Conservation (phyloP, 2,113 vertebrate species). For the Oceanodroma tethys region DNA sequence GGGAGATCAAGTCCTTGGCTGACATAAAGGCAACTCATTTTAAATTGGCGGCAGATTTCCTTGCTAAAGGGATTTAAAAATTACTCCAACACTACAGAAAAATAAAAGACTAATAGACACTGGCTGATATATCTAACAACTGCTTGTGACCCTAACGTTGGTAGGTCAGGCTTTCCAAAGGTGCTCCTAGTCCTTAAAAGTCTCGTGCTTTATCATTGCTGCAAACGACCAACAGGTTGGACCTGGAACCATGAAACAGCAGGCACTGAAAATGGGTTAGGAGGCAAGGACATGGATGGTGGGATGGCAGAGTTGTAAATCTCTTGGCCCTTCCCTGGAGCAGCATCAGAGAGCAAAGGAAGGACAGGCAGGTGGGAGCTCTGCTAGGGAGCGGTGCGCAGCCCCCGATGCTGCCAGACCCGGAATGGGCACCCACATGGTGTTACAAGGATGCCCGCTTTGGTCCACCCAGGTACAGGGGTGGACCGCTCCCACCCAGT, state of each 20-base stretch:
- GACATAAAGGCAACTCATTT: background rate
- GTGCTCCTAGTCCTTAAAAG: background rate
- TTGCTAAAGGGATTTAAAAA: background rate
- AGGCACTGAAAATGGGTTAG: background rate
- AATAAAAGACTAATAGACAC: background rate
- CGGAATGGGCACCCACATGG: accelerated
- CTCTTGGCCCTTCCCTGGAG: background rate
- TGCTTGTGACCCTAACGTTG: background rate
- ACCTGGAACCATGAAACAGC: background rate
- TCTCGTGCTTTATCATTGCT: background rate
- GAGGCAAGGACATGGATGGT: background rate
- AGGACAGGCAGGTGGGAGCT: background rate
- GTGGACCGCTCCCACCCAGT: background rate
- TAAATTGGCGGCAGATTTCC: background rate
- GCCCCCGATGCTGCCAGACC: background rate
- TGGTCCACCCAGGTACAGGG: background rate
- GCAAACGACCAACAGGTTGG: background rate
- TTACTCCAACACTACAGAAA: background rate
- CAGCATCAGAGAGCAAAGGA: background rate
- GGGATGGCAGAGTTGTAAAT: background rate
- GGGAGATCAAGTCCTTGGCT: background rate
- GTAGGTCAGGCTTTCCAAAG: background rate
- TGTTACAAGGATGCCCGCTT: background rate
- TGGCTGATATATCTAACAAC: background rate
- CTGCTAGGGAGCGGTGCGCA: accelerated